Conservation (phyloP, 2,113 vertebrate genomes). For the Siniperca chuatsi region DNA sequence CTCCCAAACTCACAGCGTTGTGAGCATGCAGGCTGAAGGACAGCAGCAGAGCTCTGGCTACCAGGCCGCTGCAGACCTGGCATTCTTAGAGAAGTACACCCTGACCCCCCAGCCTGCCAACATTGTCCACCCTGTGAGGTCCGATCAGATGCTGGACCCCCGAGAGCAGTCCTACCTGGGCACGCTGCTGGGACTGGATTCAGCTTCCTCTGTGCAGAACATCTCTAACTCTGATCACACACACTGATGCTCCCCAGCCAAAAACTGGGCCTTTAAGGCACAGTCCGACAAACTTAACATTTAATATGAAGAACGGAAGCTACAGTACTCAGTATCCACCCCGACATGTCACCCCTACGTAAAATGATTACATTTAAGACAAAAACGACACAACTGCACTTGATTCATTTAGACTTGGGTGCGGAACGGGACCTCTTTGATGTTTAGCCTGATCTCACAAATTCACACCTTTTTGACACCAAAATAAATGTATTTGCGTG, state of each 20-base stretch:
- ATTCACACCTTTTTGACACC: too few relatives aligned
- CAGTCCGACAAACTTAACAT: neutral
- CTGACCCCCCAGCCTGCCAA: conserved; percentile 93
- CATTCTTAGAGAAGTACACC: conserved; percentile 96
- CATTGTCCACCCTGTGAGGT: conserved; percentile 91
- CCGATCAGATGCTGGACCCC: conserved; percentile 94
- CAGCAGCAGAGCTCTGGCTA: conserved; percentile 86
- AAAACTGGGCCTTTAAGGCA: neutral
- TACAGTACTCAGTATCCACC: neutral
- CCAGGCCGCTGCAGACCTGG: conserved; percentile 89
- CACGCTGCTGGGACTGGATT: conserved; percentile 92
- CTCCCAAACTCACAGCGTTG: conserved; percentile 79
- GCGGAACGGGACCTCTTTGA: too few relatives aligned
- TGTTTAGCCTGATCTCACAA: too few relatives aligned
- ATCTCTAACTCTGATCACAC: conserved; percentile 86
- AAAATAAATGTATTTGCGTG: neutral
- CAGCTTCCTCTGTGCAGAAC: conserved; percentile 86
- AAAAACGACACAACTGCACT: neutral
- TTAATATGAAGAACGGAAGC: neutral
- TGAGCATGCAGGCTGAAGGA: conserved; percentile 75
- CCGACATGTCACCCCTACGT: neutral
- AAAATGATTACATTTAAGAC: neutral
- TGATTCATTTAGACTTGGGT: neutral
- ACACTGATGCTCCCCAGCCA: conserved; percentile 59
- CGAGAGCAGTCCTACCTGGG: conserved; percentile 95